Conservation (phyloP, 2,888 invertebrate species). For the Harpagoxenus sublaevis region DNA sequence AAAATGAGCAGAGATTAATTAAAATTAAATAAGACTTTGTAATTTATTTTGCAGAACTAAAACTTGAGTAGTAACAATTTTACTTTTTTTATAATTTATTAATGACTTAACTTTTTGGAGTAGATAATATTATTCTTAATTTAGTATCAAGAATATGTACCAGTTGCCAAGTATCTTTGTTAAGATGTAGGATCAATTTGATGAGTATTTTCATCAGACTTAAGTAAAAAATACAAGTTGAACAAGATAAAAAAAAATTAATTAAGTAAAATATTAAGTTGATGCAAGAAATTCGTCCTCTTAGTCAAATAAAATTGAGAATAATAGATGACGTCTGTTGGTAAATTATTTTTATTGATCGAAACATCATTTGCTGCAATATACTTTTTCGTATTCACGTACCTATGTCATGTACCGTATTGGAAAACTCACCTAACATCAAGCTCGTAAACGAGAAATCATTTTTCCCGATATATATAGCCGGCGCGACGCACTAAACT, state of each 20-base stretch:
- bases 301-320: neutral
- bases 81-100: neutral
- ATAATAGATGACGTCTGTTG: neutral
- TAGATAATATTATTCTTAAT: neutral
- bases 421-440: neutral
- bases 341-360: neutral
- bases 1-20: neutral
- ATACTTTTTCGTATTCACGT: neutral
- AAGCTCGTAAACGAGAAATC: conserved; percentile 23
- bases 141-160: neutral
- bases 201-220: neutral
- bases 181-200: neutral
- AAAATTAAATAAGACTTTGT: neutral
- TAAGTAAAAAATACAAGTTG: neutral
- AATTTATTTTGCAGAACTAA: neutral
- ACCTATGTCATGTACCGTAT: neutral
- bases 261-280: neutral
- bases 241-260: neutral
- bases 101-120: neutral
- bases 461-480: neutral
- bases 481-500: neutral
- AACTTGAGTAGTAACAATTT: neutral
- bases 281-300: neutral
- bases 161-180: neutral
- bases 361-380: neutral